A percentile compares a stretch with the other conserved stretches of the same genome.
These are phyloP conservation scores for Syngnathus floridae DNA, from an alignment of 2,113 vertebrate genomes.

Conservation along the genomic window DNA sequence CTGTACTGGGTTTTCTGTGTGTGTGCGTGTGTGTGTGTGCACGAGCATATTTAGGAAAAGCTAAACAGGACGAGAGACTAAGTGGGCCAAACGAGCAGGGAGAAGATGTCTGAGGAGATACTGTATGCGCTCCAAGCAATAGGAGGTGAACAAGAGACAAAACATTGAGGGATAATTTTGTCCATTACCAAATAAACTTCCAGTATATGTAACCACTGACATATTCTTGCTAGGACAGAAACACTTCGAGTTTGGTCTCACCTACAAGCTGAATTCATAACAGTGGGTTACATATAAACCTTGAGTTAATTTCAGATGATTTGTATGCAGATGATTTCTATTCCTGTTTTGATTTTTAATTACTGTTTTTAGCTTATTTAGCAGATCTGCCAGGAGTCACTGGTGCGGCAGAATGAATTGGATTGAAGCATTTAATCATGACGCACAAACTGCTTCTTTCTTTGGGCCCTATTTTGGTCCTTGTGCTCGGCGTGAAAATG, in stretches of 20 bases:
- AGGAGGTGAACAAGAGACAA: background rate
- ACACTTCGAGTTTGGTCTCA: no score
- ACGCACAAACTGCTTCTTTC: no score
- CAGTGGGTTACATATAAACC: background rate
- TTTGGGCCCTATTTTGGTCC: no score
- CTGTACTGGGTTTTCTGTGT: conserved; percentile 14
- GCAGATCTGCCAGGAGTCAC: background rate
- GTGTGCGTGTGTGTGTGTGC: conserved; percentile 5
- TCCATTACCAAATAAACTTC: background rate
- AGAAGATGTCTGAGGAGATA: background rate
- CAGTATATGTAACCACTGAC: background rate
- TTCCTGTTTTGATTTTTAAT: background rate
- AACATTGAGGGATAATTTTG: background rate
- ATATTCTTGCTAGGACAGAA: background rate
- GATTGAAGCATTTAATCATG: no score
- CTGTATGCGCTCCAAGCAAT: background rate
- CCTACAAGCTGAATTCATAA: background rate
- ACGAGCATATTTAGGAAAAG: conserved; percentile 6
- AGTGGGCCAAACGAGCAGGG: background rate
- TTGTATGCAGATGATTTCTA: background rate
- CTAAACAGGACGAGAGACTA: conserved; percentile 8
- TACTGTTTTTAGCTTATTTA: background rate
- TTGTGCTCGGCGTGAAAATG: no score
- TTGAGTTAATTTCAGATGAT: background rate
- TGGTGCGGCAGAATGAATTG: background rate